Percentiles rank a stretch among this genome's conserved stretches.
These are phyloP conservation scores for Collichthys lucidus DNA, from an alignment of 2,113 vertebrate species.

Conservation along the genomic window DNA sequence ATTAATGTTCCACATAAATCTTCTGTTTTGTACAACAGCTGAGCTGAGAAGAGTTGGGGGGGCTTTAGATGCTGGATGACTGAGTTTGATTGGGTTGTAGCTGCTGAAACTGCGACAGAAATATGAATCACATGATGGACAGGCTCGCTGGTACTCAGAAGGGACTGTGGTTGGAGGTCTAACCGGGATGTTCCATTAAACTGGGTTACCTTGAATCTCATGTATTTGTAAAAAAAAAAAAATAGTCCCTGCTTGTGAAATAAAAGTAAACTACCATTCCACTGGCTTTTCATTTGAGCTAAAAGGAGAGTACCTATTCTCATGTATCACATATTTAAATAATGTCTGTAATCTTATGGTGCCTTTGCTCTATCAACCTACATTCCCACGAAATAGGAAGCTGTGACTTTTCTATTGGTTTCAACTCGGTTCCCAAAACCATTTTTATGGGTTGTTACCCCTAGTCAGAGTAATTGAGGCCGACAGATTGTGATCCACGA, in stretches of 20 bases:
- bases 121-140: conserved; percentile 16
- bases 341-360: neutral
- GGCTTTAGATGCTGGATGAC: conserved; percentile 22
- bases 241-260: neutral
- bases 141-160: neutral
- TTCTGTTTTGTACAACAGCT: conserved; percentile 26
- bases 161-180: conserved; percentile 3
- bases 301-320: neutral
- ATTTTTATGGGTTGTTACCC: conserved; percentile 48
- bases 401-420: conserved; percentile 32
- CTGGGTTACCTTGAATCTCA: conserved; percentile 6
- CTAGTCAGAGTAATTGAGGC: conserved; percentile 73
- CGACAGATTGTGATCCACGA: conserved; percentile 73
- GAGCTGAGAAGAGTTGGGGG: neutral
- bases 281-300: neutral
- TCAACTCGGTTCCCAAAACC: conserved; percentile 28
- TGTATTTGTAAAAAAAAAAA: conserved; percentile 23
- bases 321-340: neutral
- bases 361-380: neutral
- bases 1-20: conserved; percentile 63
- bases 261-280: neutral
- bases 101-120: conserved; percentile 3
- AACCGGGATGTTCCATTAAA: conserved; percentile 27
- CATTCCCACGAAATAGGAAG: neutral
- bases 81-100: conserved; percentile 42